Base-by-base conservation (phyloP, 2,888 invertebrate genomes). In the Dicycla oo region DNA sequence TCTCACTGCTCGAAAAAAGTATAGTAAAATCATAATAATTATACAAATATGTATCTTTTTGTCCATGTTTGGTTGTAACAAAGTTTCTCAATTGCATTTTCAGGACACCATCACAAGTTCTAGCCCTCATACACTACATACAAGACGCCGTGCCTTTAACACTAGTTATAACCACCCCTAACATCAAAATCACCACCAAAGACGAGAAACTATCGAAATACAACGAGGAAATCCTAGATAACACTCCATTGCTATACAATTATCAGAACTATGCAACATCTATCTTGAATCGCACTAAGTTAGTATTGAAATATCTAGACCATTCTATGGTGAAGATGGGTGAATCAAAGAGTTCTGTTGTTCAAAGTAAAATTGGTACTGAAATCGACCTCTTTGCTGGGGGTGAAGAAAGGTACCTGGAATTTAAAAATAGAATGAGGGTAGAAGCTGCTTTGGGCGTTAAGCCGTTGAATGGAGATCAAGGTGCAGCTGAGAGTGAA, bases 51-150 rank as follows among this genome's bases (percentile, higher is more conserved):
- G 7, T 38, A 38, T 38, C 38, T 38, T 38, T 38, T 38, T 8
- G 38, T 38, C 8, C 38, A 38, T 38, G 8, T 38, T 38, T 38
- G 38, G 8, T 8, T 3, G 0, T 15, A 51, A 40, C 18, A 47
- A 81, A 23, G 23, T 1, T 38, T 53, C 53, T 53, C 7, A 18
- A 1, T 51, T 23, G 13, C 23, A 8, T 53, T 94, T 95, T 81
- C 91, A 96, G 96, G 76, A 87, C 88, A 26, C 78, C 91, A 51
- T 87, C 91, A 2, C 94, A 93, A 88, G 85, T 96, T 0, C 56
- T 94, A 38, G 88, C 92, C 0, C 83, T 96, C 7, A 90, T 96
- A 30, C 94, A 95, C 79, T 92, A 89, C 77, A 90, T 96, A 18
- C 89, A 94, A 51, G 92, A 94, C 61, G 87, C 87, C 1, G 87